phyloP scores from a whole-genome alignment of 2,797 vertebrate genomes.

The Sphenodon punctatus region DNA sequence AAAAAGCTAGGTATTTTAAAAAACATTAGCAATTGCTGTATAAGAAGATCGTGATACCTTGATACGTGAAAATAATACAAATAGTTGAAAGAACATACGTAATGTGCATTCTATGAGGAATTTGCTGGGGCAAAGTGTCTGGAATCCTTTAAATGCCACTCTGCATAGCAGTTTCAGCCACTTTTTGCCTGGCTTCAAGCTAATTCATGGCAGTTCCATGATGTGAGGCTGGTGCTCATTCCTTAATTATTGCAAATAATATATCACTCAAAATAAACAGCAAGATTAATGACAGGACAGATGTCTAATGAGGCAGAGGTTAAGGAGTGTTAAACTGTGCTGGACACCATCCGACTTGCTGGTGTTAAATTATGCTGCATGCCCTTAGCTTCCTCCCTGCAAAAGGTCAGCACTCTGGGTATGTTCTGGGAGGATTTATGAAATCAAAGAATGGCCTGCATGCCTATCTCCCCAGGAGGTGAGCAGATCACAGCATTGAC shows the following conservation, averaged over 20 bases:
- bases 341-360: conserved; percentile 64
- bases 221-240: conserved; percentile 40
- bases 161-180: conserved; percentile 46
- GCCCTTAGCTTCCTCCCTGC: conserved; percentile 52
- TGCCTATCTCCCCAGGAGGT: conserved; percentile 65
- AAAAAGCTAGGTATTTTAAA: conserved; percentile 18
- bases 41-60: conserved; percentile 26
- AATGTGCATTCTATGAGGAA: conserved; percentile 49
- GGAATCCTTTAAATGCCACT: conserved; percentile 42
- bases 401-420: conserved; percentile 50
- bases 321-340: conserved; percentile 73
- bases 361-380: conserved; percentile 72
- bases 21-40: conserved; percentile 1
- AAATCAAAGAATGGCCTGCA: conserved; percentile 61
- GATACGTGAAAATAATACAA: conserved; percentile 36
- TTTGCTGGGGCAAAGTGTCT: conserved; percentile 51
- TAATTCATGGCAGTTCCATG: conserved; percentile 31
- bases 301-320: conserved; percentile 71
- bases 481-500: conserved; percentile 57
- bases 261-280: conserved; percentile 65
- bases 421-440: conserved; percentile 67
- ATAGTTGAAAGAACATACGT: conserved; percentile 47
- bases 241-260: conserved; percentile 64
- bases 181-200: conserved; percentile 1
- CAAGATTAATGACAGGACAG: conserved; percentile 67